These are phyloP conservation scores for Oreochromis mossambicus DNA, from an alignment of 2,797 vertebrate species.

Conservation along the genomic window DNA sequence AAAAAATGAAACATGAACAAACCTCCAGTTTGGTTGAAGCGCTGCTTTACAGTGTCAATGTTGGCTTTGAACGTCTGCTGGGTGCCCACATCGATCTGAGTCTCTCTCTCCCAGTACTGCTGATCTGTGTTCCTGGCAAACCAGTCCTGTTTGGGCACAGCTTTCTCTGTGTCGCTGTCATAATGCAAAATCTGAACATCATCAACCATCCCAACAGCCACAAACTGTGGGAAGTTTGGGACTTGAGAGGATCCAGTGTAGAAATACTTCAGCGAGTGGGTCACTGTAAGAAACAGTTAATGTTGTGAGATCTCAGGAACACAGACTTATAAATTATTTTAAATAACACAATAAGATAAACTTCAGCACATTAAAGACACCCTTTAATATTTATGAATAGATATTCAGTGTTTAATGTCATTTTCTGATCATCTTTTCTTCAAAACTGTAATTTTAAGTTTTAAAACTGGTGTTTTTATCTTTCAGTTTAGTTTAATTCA, in stretches of 20 bases:
- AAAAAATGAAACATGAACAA: not conserved
- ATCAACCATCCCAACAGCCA: rapidly evolving
- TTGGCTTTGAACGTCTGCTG: not conserved
- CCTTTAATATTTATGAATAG: no score
- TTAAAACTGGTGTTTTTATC: no score
- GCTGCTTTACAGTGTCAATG: not conserved
- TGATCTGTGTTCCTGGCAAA: no score
- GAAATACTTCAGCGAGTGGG: not conserved
- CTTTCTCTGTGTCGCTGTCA: rapidly evolving
- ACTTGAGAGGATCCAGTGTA: rapidly evolving
- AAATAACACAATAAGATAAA: rapidly evolving
- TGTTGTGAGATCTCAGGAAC: not conserved
- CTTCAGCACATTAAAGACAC: rapidly evolving
- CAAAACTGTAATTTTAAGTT: no score
- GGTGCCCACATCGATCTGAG: rapidly evolving
- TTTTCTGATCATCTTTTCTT: no score
- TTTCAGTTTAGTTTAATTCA: no score
- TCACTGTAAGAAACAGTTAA: constrained; percentile 12
- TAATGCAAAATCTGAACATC: rapidly evolving
- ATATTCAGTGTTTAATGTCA: no score
- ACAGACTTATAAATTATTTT: rapidly evolving
- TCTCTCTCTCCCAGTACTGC: constrained; percentile 30
- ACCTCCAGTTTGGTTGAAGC: constrained; percentile 66
- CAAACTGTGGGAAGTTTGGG: not conserved
- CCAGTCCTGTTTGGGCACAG: rapidly evolving